A percentile compares a stretch with the other conserved stretches of the same genome.
phyloP scores from a whole-genome alignment of 2,797 vertebrate species.

The Oreonectes daqikongensis region DNA sequence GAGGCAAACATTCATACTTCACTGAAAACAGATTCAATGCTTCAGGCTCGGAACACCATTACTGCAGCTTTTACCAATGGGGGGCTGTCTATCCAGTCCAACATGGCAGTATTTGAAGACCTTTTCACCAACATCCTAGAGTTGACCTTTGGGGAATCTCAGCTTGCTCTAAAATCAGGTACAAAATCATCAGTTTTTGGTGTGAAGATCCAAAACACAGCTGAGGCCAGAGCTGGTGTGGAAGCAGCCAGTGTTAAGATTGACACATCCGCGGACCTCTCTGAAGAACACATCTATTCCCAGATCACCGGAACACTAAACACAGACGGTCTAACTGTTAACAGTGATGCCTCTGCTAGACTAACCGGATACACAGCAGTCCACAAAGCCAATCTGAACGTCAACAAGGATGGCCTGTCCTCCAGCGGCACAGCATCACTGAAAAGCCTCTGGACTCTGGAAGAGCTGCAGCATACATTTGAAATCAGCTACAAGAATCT shows the following conservation, averaged over 20 bases:
- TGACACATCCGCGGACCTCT: constrained; percentile 77
- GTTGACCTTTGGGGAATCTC: constrained; percentile 78
- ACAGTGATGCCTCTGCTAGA: constrained; percentile 77
- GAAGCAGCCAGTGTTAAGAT: constrained; percentile 77
- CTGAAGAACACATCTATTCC: constrained; percentile 74
- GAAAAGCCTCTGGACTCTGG: constrained; percentile 78
- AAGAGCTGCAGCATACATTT: constrained; percentile 88
- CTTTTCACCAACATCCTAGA: constrained; percentile 77
- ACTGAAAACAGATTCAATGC: constrained; percentile 79
- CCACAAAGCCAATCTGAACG: constrained; percentile 78
- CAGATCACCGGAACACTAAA: constrained; percentile 79
- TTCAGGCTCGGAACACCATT: constrained; percentile 80
- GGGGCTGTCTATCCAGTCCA: constrained; percentile 75
- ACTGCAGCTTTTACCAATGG: constrained; percentile 71
- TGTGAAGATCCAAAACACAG: constrained; percentile 75
- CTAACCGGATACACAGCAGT: constrained; percentile 78
- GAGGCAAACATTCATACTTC: constrained; percentile 77
- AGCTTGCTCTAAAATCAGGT: constrained; percentile 80
- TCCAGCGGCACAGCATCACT: constrained; percentile 79
- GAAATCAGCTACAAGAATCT: constrained; percentile 78
- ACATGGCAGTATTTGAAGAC: constrained; percentile 78
- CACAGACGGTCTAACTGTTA: constrained; percentile 80
- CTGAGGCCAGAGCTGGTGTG: constrained; percentile 77
- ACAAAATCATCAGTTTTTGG: constrained; percentile 69
- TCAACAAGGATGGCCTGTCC: constrained; percentile 79